These are phyloP conservation scores for Campoplex capitator DNA, from an alignment of 2,888 invertebrate genomes.

Conservation along the genomic window DNA sequence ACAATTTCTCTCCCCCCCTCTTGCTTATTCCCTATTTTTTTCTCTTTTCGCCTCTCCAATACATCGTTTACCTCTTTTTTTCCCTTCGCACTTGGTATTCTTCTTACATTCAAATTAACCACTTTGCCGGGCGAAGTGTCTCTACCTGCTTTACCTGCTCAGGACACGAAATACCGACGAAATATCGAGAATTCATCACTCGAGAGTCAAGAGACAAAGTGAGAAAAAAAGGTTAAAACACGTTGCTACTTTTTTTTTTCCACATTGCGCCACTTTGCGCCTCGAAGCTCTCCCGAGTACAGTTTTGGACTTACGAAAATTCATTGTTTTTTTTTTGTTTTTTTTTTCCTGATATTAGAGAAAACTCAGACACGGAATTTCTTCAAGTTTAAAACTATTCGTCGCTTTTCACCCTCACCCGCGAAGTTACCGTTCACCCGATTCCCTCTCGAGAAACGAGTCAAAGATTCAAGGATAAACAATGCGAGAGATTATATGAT, in stretches of 20 bases:
- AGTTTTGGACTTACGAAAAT: background rate
- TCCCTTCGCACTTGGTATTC: constrained; percentile 48
- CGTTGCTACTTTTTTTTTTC: constrained; percentile 3
- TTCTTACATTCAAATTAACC: constrained; percentile 59
- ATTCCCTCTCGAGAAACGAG: too few species aligned
- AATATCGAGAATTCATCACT: background rate
- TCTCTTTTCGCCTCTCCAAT: background rate
- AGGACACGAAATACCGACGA: background rate
- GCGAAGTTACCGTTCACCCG: too few species aligned
- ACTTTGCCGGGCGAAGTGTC: constrained; percentile 36
- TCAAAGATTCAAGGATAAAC: too few species aligned
- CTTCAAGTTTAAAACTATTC: too few species aligned
- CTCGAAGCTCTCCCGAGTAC: background rate
- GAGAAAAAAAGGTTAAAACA: background rate
- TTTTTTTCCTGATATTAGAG: background rate
- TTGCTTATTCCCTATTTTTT: background rate
- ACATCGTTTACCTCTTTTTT: constrained; percentile 21
- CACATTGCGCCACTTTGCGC: background rate
- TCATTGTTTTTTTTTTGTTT: background rate
- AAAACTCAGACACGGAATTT: too few species aligned
- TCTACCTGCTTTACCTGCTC: background rate
- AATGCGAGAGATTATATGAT: too few species aligned
- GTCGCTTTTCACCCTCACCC: too few species aligned
- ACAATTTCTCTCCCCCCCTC: background rate
- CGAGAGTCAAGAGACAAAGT: background rate